These are phyloP conservation scores for Otocyon megalotis DNA, from an alignment of 2,113 vertebrate species.

Conservation along the genomic window DNA sequence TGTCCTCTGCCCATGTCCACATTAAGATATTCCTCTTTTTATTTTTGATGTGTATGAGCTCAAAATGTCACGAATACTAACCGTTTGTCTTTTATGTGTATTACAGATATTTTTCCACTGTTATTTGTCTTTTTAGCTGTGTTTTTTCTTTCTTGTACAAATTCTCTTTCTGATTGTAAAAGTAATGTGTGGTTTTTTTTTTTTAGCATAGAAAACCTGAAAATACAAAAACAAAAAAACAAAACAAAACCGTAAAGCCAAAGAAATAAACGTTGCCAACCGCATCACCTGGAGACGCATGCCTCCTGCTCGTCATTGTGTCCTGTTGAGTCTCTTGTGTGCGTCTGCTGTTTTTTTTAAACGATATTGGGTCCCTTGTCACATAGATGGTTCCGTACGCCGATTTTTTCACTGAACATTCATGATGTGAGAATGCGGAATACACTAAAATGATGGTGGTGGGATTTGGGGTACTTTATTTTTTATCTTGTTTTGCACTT, in stretches of 20 bases:
- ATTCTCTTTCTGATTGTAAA: slow-evolving; percentile 70
- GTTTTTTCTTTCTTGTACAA: slow-evolving; percentile 66
- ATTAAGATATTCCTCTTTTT: not conserved
- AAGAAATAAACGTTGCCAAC: slow-evolving; percentile 60
- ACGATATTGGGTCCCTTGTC: slow-evolving; percentile 6
- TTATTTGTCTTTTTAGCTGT: slow-evolving; percentile 48
- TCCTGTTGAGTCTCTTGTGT: slow-evolving; percentile 58
- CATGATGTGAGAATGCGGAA: fast-evolving
- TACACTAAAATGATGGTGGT: not conserved
- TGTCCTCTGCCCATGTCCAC: not conserved
- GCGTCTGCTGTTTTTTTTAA: slow-evolving; percentile 24
- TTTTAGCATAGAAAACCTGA: slow-evolving; percentile 58
- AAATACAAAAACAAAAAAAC: not conserved
- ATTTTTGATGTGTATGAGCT: slow-evolving; percentile 41
- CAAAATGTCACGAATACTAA: not conserved
- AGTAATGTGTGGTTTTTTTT: not conserved
- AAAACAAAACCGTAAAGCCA: not conserved
- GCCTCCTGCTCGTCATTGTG: slow-evolving; percentile 44
- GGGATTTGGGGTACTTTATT: not conserved
- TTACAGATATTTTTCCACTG: not conserved
- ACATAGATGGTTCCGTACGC: not conserved
- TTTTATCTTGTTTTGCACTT: not conserved
- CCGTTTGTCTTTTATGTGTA: slow-evolving; percentile 49
- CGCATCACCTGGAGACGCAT: not conserved
- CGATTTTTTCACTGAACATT: not conserved